Base-by-base conservation (phyloP, 2,113 vertebrate species). In the Euleptes europaea region DNA sequence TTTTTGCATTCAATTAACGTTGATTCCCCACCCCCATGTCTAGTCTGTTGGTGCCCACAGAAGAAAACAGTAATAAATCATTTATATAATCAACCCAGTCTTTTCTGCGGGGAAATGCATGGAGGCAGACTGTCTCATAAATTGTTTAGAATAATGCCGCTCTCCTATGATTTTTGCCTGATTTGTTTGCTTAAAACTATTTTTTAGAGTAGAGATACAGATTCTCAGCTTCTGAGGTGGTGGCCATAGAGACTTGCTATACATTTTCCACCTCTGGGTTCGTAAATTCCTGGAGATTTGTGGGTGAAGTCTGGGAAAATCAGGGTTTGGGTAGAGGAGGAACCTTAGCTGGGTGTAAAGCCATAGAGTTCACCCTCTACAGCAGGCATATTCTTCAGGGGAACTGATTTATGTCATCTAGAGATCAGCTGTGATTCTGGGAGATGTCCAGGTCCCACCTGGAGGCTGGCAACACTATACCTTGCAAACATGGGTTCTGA, bases 11-110 rank as follows among this genome's bases (percentile, higher is more conserved):
- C 91, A 92, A 89, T 95, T 94, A 94, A 84, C 67, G 93, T 94
- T 92, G 82, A 90, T 93, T 95, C 94, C 6, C 5, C 71, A 21
- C 57, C 14, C 66, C 38, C 78, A 28, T 7, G 91, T 94, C 91
- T 94, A 78, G 88, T 89, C 82, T 91, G 57, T 91, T 88, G 88
- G 85, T 96, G 90, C 73, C 90, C 92, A 92, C 76, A 90, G 90
- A 94, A 92, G 90, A 94, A 94, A 95, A 92, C 84, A 94, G 72
- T 93, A 91, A 95, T 94, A 95, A 96, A 94, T 96, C 91, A 95
- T 96, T 95, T 95, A 95, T 95, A 92, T 95, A 94, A 95, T 91
- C 90, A 90, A 63, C 54, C 75, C 63, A 90, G 90, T 89, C 67
- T 75, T 88, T 95, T 94, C 93, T 93, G 86, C 80, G 90, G 87